Base-by-base conservation (phyloP, 2,797 vertebrate species). In the Schizothorax lantsangensis region DNA sequence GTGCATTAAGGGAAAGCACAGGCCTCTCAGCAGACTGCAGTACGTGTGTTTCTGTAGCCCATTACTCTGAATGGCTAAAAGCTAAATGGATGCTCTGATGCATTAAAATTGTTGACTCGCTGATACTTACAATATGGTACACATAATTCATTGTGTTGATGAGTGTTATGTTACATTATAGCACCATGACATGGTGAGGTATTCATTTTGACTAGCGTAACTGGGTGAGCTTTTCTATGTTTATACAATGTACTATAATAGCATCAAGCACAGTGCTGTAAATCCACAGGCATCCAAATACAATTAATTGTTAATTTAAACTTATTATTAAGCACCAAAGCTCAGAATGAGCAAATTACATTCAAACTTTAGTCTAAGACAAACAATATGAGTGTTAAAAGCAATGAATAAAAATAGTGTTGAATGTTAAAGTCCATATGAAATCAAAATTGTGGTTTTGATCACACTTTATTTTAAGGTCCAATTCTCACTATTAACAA, bases 1-100 rank as follows among this genome's bases (percentile, higher is more conserved):
- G 74, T 43, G 80, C 82, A 86, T 89, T 90, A 90, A 88, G 88
- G 73, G 79, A 75, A 87, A 71, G 79, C 66, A 19, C 57, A 52
- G n/a, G 81, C 73, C 59, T 40, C 57, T 71, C 38, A 26, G 78
- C 30, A 85, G 38, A 77, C 36, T 49, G 66, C 86, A 83, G 86
- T 81, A 89, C 86, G 82, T 88, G 86, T 84, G 78, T 79, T 74
- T 79, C 66, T 80, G 82, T 40, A 77, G 84, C 38, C 82, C 86
- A 89, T 90, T 89, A 90, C 38, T 54, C 21, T 30, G 82, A 79
- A 81, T 84, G 57, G 62, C 79, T 85, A 78, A 84, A 79, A 87
- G 86, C 89, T 86, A 88, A 86, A 89, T 88, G 86, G 88, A 90
- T 71, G 36, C 74, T 62, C 68, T 79, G 62, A 59, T 85, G 66